phyloP scores from a whole-genome alignment of 2,113 vertebrate genomes.

The Phoxinus phoxinus region DNA sequence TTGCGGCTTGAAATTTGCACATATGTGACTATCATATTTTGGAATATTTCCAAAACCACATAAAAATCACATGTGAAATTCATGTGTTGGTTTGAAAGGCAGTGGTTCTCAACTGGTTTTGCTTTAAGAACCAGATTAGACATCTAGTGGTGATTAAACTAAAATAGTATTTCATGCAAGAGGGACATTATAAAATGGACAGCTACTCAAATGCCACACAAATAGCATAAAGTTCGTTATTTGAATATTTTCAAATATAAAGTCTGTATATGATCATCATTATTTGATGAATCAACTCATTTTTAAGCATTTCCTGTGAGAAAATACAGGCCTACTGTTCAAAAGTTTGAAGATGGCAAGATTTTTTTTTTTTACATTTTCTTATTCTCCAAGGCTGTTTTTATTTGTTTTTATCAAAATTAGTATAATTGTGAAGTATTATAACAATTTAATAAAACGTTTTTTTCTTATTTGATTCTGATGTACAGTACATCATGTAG shows the following conservation, averaged over 20 bases:
- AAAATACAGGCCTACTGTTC: too few relatives aligned
- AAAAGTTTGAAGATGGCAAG: too few relatives aligned
- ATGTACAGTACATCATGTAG: too few relatives aligned
- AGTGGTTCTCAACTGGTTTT: not conserved
- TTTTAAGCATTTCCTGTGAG: too few relatives aligned
- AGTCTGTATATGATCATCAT: not conserved
- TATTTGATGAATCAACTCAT: not conserved
- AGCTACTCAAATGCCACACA: not conserved
- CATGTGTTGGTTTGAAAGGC: not conserved
- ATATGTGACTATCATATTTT: not conserved
- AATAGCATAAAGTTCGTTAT: not conserved
- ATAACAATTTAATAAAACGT: not conserved
- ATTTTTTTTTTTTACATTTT: too few relatives aligned
- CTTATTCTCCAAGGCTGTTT: not conserved
- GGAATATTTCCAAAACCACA: not conserved
- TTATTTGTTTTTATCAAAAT: not conserved
- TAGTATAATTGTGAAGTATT: not conserved
- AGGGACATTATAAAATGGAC: not conserved
- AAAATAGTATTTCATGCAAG: not conserved
- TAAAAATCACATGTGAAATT: slow-evolving; percentile 8
- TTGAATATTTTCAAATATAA: not conserved
- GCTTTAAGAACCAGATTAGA: not conserved
- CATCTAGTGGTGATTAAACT: not conserved
- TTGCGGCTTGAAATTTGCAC: not conserved
- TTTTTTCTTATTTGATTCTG: not conserved